Percentiles rank a stretch among this genome's conserved stretches.
Conservation (phyloP, 1,140 invertebrate genomes). For the Coptotermes formosanus region DNA sequence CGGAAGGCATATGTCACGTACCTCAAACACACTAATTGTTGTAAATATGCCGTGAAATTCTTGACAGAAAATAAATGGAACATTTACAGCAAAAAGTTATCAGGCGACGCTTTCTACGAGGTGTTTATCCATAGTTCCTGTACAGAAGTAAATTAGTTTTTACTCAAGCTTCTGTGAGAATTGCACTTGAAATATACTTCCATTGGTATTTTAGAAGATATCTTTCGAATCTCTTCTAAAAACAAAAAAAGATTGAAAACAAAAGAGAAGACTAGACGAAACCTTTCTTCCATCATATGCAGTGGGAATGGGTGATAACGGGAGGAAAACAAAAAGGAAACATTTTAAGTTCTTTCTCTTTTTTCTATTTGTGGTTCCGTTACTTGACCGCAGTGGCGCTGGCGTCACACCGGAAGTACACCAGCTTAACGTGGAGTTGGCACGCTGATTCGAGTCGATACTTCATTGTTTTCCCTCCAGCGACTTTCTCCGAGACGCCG, state of each 20-base stretch:
- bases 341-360: constrained; percentile 16
- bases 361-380: constrained; percentile 23
- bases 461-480: constrained; percentile 24
- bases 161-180: not conserved
- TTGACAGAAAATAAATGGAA: not conserved
- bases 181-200: constrained; percentile 13
- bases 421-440: constrained; percentile 27
- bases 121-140: not conserved
- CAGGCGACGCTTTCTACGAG: not conserved
- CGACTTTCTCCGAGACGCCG: not conserved
- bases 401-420: constrained; percentile 24
- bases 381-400: constrained; percentile 30
- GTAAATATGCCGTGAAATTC: too few relatives aligned
- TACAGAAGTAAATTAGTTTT: constrained; percentile 4
- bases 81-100: not conserved
- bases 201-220: constrained; percentile 1
- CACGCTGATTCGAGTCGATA: constrained; percentile 25
- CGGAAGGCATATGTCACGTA: too few relatives aligned
- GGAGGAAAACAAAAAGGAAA: constrained; percentile 6
- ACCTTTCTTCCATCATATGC: not conserved
- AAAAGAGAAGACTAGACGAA: not conserved
- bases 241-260: not conserved
- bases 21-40: too few relatives aligned
- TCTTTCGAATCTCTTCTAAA: not conserved
- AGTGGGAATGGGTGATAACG: not conserved